phyloP scores from a whole-genome alignment of 2,797 vertebrate genomes.

The Tolypeutes matacus region DNA sequence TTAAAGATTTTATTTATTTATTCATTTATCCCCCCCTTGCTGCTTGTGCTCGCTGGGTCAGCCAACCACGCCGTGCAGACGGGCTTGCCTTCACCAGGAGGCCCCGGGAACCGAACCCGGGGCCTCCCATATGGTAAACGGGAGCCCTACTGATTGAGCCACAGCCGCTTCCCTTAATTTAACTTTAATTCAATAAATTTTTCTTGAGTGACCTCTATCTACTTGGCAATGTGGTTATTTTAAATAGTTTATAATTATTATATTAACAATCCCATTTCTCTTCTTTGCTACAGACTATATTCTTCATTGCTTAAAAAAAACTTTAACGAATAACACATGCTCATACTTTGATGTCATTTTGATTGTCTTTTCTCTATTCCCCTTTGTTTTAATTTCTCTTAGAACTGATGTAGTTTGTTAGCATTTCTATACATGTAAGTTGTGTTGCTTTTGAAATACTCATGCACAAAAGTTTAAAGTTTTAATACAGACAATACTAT shows the following conservation, averaged over 20 bases:
- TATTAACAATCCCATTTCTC: not conserved
- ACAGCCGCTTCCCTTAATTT: too few species aligned
- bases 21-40: too few species aligned
- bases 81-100: too few species aligned
- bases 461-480: slow-evolving; percentile 18
- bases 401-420: slow-evolving; percentile 4
- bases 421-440: slow-evolving; percentile 24
- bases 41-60: too few species aligned
- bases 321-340: not conserved
- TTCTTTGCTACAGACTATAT: not conserved
- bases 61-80: too few species aligned
- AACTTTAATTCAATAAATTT: slow-evolving; percentile 31
- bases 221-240: slow-evolving; percentile 38
- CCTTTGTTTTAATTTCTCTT: slow-evolving; percentile 45
- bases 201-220: slow-evolving; percentile 55
- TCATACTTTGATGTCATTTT: slow-evolving; percentile 20
- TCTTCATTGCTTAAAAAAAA: slow-evolving; percentile 29
- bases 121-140: too few species aligned
- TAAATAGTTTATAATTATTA: slow-evolving; percentile 44
- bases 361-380: not conserved
- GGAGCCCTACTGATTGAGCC: too few species aligned
- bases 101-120: too few species aligned
- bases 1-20: too few species aligned
- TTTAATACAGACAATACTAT: not conserved
- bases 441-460: slow-evolving; percentile 46